phyloP scores from a whole-genome alignment of 2,113 vertebrate genomes.

The human (Homo sapiens) region DNA sequence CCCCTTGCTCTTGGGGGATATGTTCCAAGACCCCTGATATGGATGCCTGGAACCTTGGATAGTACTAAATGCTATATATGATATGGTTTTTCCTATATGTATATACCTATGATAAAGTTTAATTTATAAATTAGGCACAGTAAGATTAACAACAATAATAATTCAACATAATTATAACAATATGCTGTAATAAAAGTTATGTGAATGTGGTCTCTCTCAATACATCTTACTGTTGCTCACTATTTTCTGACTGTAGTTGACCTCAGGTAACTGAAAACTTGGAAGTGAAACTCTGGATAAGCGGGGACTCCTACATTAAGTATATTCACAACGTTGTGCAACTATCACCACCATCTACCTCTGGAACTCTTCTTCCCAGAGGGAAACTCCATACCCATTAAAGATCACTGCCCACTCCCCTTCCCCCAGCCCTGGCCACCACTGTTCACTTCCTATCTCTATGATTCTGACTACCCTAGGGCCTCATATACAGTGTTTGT shows the following conservation, averaged over 20 bases:
- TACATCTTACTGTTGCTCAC: neutral
- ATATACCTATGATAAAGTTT: neutral
- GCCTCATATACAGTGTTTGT: neutral
- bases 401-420: neutral
- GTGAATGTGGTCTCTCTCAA: neutral
- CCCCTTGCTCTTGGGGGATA: neutral
- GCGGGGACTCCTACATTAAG: neutral
- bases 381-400: neutral
- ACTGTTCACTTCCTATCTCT: too few relatives aligned
- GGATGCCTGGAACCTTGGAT: neutral
- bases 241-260: neutral
- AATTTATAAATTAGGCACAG: neutral
- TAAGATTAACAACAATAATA: neutral
- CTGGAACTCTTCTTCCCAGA: neutral
- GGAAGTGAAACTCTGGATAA: neutral
- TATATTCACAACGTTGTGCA: too few relatives aligned
- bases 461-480: neutral
- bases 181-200: neutral
- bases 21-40: neutral
- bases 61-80: neutral
- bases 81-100: neutral
- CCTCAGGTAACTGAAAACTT: neutral
- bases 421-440: neutral
- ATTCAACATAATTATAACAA: neutral
- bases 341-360: accelerated